Base-by-base conservation (phyloP, 2,797 vertebrate species). In the Pampus argenteus region DNA sequence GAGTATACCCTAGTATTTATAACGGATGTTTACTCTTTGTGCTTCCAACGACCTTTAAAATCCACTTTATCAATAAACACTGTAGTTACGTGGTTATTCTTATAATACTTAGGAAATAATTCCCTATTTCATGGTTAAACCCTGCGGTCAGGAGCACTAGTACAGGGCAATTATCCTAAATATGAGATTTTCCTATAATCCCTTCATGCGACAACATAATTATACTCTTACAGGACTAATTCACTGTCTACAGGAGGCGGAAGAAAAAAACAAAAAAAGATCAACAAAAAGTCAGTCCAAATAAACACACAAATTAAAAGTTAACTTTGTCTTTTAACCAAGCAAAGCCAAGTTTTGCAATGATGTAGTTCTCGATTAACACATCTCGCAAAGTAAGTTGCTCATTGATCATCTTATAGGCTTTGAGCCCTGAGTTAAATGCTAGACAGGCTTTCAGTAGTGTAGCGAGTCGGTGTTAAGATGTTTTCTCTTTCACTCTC, bases 321-420 rank as follows among this genome's bases (percentile, higher is more conserved):
- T n/a, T n/a, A n/a, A 20, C 6, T 11, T 18, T 40, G 11, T 0
- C 50, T 11, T 28, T 47, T 50, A 55, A 57, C 9, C 7, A 10
- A 1, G 15, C 14, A 23, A 65, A 65, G 42, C 5, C 5, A 0
- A 57, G 15, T 17, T 9, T 18, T 20, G 25, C 28, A 9, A 1
- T 1, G 4, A 55, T 36, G 48, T 14, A 58, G 25, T 18, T 50
- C 15, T 2, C 1, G 3, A 31, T 40, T 9, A 23, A 23, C 42
- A 14, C 23, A 58, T 57, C 52, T 65, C 20, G 18, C 38, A 60
- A n/a, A 28, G 55, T 31, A 26, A 15, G 36, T 48, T 25, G 50
- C 31, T 59, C 26, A 69, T 84, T 20, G 65, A 62, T 81, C n/a
- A n/a, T n/a, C n/a, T n/a, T 69, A 74, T 22, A 74, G 52, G 56